Evolutionary conservation across 1,140 invertebrate species (phyloP).

Genomic region (Platyscapa corneri): DNA sequence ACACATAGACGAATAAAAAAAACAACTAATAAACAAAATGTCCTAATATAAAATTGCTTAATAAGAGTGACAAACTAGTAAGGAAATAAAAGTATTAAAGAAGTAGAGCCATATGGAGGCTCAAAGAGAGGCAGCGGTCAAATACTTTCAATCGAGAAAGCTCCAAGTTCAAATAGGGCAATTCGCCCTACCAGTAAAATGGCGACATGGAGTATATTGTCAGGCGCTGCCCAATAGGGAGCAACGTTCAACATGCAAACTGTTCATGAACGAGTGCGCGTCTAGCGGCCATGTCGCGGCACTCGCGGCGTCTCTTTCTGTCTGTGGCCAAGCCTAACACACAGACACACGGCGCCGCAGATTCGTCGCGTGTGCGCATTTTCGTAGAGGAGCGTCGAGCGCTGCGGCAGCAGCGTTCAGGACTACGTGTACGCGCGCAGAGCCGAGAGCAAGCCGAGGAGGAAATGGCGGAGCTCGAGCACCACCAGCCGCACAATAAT

Average conservation of each 20-base stretch:
- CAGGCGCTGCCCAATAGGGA: conserved; percentile 6
- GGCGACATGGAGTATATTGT: neutral
- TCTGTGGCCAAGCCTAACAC: neutral
- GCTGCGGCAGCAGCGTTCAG: neutral
- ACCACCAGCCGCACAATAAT: conserved; percentile 15
- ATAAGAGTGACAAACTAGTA: too few relatives aligned
- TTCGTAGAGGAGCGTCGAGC: conserved; percentile 4
- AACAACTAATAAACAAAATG: too few relatives aligned
- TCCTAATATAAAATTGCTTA: too few relatives aligned
- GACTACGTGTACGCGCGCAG: conserved; percentile 12
- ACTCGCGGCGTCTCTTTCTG: conserved; percentile 16
- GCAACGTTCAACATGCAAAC: neutral
- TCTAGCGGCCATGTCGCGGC: conserved; percentile 7
- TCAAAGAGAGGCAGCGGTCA: too few relatives aligned
- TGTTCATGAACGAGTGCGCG: neutral
- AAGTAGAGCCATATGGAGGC: too few relatives aligned
- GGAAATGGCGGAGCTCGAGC: conserved; percentile 49
- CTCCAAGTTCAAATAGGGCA: too few relatives aligned
- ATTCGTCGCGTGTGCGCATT: conserved; percentile 14
- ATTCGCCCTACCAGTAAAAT: neutral
- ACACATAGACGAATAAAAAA: too few relatives aligned
- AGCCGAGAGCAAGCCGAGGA: neutral
- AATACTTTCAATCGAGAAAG: too few relatives aligned
- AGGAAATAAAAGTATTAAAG: too few relatives aligned
- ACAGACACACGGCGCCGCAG: neutral